Evolutionary conservation across 2,888 invertebrate genomes (phyloP).

Genomic region (Epirrhoe alternata): DNA sequence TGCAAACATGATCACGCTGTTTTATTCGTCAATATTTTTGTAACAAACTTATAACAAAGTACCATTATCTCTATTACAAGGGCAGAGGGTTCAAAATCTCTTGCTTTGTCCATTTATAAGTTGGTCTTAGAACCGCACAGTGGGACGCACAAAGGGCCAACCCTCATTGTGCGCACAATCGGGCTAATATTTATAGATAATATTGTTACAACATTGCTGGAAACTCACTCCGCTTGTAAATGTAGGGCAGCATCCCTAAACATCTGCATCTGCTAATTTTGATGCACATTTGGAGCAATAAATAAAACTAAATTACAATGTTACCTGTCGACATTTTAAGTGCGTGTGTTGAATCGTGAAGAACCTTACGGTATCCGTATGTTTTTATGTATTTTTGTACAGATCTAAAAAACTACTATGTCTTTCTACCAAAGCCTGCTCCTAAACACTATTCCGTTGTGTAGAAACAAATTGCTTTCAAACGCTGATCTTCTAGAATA

Average conservation of each 20-base stretch:
- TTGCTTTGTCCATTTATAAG: conserved; percentile 7
- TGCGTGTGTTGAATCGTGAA: background rate
- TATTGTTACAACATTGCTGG: conserved; percentile 70
- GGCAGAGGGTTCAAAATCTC: conserved; percentile 31
- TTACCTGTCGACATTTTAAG: conserved; percentile 9
- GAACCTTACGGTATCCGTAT: background rate
- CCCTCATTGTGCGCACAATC: conserved; percentile 67
- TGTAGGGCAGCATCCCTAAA: conserved; percentile 58
- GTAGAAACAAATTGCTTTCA: background rate
- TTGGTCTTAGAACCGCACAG: conserved; percentile 52
- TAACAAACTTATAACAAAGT: conserved; percentile 35
- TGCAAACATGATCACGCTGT: conserved; percentile 66
- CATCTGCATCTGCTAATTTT: conserved; percentile 45
- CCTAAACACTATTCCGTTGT: too few species aligned
- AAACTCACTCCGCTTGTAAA: conserved; percentile 54
- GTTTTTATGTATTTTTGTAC: background rate
- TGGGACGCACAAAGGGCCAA: conserved; percentile 60
- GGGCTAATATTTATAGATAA: conserved; percentile 79
- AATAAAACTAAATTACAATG: conserved; percentile 20
- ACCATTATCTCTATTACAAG: background rate
- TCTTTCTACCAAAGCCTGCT: background rate
- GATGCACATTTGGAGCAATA: conserved; percentile 35
- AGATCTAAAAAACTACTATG: background rate
- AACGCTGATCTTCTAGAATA: background rate
- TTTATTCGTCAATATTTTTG: conserved; percentile 52